These are phyloP conservation scores for Gephyroberyx darwinii DNA, from an alignment of 2,797 vertebrate species.

Conservation along the genomic window DNA sequence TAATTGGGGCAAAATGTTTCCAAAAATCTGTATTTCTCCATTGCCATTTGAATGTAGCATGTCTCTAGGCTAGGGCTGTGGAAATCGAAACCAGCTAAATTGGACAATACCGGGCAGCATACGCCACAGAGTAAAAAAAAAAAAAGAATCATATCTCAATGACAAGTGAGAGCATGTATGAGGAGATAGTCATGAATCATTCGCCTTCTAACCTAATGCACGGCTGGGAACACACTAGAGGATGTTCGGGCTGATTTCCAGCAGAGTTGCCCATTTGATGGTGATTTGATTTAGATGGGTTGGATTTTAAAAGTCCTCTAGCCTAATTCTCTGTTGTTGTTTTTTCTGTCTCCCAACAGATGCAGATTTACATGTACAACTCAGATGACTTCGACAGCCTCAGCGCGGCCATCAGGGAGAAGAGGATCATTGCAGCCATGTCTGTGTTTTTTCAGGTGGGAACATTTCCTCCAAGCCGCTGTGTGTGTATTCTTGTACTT, in stretches of 20 bases:
- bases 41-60: slow-evolving; percentile 23
- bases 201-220: slow-evolving; percentile 1
- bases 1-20: slow-evolving; percentile 6
- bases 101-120: neutral
- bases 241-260: neutral
- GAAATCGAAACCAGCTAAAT: slow-evolving; percentile 6
- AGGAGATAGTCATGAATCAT: neutral
- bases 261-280: neutral
- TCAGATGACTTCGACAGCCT: slow-evolving; percentile 97
- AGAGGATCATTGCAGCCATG: slow-evolving; percentile 92
- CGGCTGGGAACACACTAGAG: neutral
- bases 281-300: too few species aligned
- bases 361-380: slow-evolving; percentile 99
- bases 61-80: neutral
- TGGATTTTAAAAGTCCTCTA: too few species aligned
- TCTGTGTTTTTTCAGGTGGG: slow-evolving; percentile 95
- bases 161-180: slow-evolving; percentile 24
- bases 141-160: slow-evolving; percentile 12
- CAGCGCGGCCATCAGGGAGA: slow-evolving; percentile 89
- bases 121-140: too few species aligned
- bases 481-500: neutral
- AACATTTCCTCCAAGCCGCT: neutral
- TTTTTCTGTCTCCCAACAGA: slow-evolving; percentile 79
- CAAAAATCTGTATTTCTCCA: slow-evolving; percentile 6
- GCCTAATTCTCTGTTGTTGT: neutral